Percentiles rank a stretch among this genome's conserved stretches.
Evolutionary conservation across 2,888 invertebrate species (phyloP).

Genomic region (Lepeophtheirus nordmannii): DNA sequence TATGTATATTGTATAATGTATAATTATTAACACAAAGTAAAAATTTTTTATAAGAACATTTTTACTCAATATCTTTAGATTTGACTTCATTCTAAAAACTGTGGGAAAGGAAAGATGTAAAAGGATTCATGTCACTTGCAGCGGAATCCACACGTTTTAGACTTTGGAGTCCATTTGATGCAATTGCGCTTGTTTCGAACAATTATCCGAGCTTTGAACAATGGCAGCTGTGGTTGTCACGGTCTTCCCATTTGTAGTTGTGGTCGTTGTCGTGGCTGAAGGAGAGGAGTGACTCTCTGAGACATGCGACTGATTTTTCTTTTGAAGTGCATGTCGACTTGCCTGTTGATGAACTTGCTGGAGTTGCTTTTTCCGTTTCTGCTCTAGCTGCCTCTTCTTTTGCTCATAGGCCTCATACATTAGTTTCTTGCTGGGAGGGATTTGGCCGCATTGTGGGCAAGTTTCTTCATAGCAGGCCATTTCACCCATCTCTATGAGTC

Average conservation of each 20-base stretch:
- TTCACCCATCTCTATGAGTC: conserved; percentile 24
- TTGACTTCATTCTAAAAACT: too few species aligned
- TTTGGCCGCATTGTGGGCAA: conserved; percentile 18
- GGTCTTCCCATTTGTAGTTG: neutral
- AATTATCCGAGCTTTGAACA: neutral
- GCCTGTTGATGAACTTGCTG: neutral
- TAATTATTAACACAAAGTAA: too few species aligned
- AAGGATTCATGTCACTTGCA: too few species aligned
- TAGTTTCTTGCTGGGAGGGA: conserved; percentile 17
- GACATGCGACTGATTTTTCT: too few species aligned
- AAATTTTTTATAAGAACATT: too few species aligned
- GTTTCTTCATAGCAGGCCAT: conserved; percentile 24
- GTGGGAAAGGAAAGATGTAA: too few species aligned
- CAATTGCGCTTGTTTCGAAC: too few species aligned
- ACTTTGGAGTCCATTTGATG: too few species aligned
- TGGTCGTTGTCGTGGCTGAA: neutral
- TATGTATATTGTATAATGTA: too few species aligned
- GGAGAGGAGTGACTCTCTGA: neutral
- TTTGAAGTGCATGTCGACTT: neutral
- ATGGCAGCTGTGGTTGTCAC: neutral
- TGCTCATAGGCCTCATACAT: conserved; percentile 9
- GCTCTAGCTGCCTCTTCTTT: neutral
- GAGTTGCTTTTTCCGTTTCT: neutral
- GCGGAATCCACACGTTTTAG: too few species aligned
- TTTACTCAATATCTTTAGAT: too few species aligned